Base-by-base conservation (phyloP, 2,797 vertebrate genomes). In the Cirrhinus molitorella region DNA sequence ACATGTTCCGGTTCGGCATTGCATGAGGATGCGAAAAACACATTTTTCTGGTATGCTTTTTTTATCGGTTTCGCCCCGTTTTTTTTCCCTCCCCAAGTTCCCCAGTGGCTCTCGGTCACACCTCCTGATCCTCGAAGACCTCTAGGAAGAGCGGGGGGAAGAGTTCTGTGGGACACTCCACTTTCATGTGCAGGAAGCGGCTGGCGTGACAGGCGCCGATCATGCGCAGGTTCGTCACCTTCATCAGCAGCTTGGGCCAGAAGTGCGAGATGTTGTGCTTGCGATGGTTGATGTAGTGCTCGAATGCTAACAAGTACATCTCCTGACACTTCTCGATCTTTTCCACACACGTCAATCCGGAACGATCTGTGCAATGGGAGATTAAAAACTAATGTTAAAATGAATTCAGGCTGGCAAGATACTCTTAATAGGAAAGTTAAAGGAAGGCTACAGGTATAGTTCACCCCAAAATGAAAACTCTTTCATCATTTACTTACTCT, bases 211-310 rank as follows among this genome's bases (percentile, higher is more conserved):
- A 96, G 86, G 96, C 96, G 87, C 96, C 96, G 80, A 96, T 96
- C 96, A 96, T 96, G 88, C 96, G 96, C 88, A 96, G 94, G 93
- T 96, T 96, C 77, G 96, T 96, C 94, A 96, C 96, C 94, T 96
- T 96, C 96, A 96, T 96, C 92, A 96, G 95, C 94, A 96, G 96
- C 94, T 97, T 97, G 94, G 96, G 96, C 96, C 96, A 96, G 95
- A 96, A 97, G 94, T 96, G 96, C 89, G 95, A 95, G 95, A 97
- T 96, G 95, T 95, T 96, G 95, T 97, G 96, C 96, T 97, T 96
- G 92, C 96, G 96, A 90, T 96, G 94, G 93, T 97, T 96, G 92
- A 97, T 96, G 91, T 96, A 97, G 94, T 96, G 96, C 94, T 97
- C 96, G 40, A 97, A 96, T 72, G 96, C 96, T 93, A 97, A 94